These are phyloP conservation scores for Orgyia antiqua DNA, from an alignment of 2,888 invertebrate genomes.

Conservation along the genomic window DNA sequence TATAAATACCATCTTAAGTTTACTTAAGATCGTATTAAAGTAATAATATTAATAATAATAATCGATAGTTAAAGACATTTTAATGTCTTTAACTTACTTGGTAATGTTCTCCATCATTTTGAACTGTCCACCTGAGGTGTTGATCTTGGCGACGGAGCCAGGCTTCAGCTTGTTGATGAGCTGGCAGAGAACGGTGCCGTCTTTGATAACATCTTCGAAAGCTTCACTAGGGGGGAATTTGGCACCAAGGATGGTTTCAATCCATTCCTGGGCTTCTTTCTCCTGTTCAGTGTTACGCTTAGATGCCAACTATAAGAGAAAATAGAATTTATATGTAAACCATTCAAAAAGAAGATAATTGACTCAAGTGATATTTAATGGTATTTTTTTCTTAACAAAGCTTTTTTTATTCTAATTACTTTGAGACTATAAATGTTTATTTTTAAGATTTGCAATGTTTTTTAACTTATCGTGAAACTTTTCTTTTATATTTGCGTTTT, in stretches of 20 bases:
- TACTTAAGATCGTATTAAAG: too few relatives aligned
- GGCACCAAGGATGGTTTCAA: constrained; percentile 90
- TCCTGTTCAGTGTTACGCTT: constrained; percentile 91
- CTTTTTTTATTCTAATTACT: too few relatives aligned
- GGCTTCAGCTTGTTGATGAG: constrained; percentile 96
- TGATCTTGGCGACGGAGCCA: constrained; percentile 92
- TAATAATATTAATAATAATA: too few relatives aligned
- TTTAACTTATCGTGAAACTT: too few relatives aligned
- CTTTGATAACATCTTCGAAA: constrained; percentile 94
- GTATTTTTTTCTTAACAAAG: too few relatives aligned
- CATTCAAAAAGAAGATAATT: too few relatives aligned
- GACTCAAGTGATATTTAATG: too few relatives aligned
- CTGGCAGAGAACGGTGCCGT: constrained; percentile 95
- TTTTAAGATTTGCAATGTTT: too few relatives aligned
- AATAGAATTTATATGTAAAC: background rate
- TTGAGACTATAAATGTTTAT: too few relatives aligned
- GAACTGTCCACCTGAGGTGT: constrained; percentile 97
- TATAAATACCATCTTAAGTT: too few relatives aligned
- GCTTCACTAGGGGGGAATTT: constrained; percentile 89
- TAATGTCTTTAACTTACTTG: constrained; percentile 81
- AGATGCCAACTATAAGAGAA: constrained; percentile 82
- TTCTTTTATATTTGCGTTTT: too few relatives aligned
- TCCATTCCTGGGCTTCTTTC: constrained; percentile 94
- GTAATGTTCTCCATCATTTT: constrained; percentile 99
- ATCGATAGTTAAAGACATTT: too few relatives aligned